phyloP scores from a whole-genome alignment of 2,113 vertebrate genomes.

The Brachyistius frenatus region DNA sequence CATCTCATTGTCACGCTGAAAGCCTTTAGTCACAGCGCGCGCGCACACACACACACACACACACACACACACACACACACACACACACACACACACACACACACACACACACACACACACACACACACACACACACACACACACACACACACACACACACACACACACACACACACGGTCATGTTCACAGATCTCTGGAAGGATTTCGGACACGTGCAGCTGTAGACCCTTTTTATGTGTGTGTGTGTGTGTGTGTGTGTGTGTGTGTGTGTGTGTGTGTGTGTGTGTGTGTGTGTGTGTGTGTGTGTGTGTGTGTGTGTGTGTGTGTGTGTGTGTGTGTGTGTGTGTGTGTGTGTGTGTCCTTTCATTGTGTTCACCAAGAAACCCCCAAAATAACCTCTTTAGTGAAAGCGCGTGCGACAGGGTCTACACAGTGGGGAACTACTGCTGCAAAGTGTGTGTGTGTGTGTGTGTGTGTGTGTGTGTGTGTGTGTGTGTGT shows the following conservation, averaged over 20 bases:
- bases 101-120: constrained; percentile 25
- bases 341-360: constrained; percentile 14
- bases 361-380: constrained; percentile 43
- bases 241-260: constrained; percentile 4
- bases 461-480: not conserved
- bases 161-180: constrained; percentile 27
- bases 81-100: constrained; percentile 22
- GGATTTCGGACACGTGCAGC: constrained; percentile 51
- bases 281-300: not conserved
- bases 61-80: constrained; percentile 25
- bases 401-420: constrained; percentile 48
- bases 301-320: not conserved
- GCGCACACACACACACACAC: constrained; percentile 20
- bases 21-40: constrained; percentile 64
- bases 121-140: constrained; percentile 21
- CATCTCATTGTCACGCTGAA: constrained; percentile 62
- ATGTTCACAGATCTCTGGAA: constrained; percentile 41
- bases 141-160: constrained; percentile 21
- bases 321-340: not conserved
- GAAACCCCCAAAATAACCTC: constrained; percentile 58
- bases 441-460: constrained; percentile 14
- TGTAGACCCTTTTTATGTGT: constrained; percentile 12
- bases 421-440: constrained; percentile 47
- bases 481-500: constrained; percentile 3
- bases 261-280: not conserved